Conservation (phyloP, 1,140 invertebrate genomes). For the Monomorium pharaonis region DNA sequence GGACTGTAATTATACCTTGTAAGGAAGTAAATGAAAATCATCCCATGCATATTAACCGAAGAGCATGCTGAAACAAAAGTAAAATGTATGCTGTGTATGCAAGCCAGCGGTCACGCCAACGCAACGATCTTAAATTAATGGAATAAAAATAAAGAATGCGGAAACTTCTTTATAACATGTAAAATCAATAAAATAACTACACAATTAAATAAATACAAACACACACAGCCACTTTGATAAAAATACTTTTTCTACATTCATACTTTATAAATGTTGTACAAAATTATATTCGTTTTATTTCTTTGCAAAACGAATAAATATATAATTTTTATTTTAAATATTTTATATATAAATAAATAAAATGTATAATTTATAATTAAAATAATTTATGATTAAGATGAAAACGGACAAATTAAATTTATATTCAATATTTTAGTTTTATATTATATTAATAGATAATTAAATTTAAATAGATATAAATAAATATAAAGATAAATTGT, state of each 20-base stretch:
- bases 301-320: neutral
- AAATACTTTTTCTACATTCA: neutral
- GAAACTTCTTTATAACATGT: neutral
- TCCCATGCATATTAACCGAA: slow-evolving; percentile 79
- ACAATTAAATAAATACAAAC: neutral
- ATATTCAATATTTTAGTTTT: neutral
- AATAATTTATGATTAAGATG: neutral
- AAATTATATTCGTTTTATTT: neutral
- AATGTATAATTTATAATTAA: neutral
- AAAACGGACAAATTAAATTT: neutral
- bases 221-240: neutral
- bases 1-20: slow-evolving; percentile 59
- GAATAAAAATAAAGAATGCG: slow-evolving; percentile 24
- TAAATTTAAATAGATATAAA: neutral
- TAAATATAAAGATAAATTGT: neutral
- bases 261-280: neutral
- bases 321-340: neutral
- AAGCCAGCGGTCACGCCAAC: neutral
- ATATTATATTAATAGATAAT: neutral
- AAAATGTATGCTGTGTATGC: slow-evolving; percentile 36
- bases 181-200: slow-evolving; percentile 35
- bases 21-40: slow-evolving; percentile 73
- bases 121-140: slow-evolving; percentile 31
- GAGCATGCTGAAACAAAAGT: slow-evolving; percentile 82
- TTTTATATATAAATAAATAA: neutral